These are phyloP conservation scores for Gopherus evgoodei DNA, from an alignment of 2,113 vertebrate genomes.

Conservation along the genomic window DNA sequence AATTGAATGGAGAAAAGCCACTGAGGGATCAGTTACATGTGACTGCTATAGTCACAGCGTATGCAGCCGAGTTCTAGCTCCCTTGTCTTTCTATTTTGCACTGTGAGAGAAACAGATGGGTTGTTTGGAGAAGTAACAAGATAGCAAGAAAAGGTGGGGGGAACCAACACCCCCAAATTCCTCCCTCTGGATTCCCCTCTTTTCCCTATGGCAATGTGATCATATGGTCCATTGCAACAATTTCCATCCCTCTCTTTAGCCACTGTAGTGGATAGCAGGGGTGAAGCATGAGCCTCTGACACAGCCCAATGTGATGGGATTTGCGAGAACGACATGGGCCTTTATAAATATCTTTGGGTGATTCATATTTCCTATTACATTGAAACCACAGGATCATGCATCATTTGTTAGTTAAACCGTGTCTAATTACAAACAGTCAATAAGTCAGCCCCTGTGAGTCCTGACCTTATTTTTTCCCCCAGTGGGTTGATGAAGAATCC, in stretches of 20 bases:
- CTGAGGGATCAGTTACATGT: fast-evolving
- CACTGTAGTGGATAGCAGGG: not conserved
- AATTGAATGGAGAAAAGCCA: slow-evolving; percentile 13
- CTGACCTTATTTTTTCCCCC: fast-evolving
- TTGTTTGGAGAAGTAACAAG: not conserved
- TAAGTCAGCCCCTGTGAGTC: not conserved
- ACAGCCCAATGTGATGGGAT: slow-evolving; percentile 51
- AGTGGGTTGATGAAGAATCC: not conserved
- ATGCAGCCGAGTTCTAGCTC: not conserved
- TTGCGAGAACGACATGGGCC: not conserved
- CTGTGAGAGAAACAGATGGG: not conserved
- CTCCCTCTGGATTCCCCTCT: not conserved
- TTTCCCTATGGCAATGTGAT: not conserved
- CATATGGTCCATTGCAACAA: not conserved
- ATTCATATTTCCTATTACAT: not conserved
- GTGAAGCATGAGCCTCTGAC: not conserved
- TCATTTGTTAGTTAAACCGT: not conserved
- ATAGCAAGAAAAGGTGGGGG: not conserved
- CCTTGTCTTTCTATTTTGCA: fast-evolving
- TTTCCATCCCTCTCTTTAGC: slow-evolving; percentile 38
- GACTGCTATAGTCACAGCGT: fast-evolving
- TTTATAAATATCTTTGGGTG: not conserved
- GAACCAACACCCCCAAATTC: not conserved
- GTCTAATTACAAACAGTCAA: fast-evolving
- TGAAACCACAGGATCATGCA: not conserved